Evolutionary conservation across 2,797 vertebrate genomes (phyloP).

Genomic region (Ctenochaetus hawaiiensis): DNA sequence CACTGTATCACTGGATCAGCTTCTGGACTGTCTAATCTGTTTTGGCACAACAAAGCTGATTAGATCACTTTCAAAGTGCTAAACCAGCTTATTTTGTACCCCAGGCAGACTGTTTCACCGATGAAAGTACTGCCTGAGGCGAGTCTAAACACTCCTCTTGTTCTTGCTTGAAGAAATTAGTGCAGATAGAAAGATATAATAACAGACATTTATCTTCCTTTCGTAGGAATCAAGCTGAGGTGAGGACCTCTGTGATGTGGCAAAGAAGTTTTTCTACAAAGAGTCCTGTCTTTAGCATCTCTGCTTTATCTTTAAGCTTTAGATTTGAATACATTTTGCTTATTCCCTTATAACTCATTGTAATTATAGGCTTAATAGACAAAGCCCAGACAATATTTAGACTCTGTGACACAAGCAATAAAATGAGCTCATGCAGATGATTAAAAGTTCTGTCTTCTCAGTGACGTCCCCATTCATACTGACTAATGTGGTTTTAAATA

Average conservation of each 20-base stretch:
- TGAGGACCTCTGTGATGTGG: no score
- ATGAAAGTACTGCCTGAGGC: slow-evolving; percentile 32
- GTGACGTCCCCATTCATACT: no score
- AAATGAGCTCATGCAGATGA: background rate
- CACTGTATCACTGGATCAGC: slow-evolving; percentile 4
- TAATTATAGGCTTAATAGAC: no score
- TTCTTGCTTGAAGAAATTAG: background rate
- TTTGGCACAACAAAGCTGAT: slow-evolving; percentile 30
- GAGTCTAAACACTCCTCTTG: background rate
- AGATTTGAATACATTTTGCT: background rate
- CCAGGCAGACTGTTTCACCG: slow-evolving; percentile 4
- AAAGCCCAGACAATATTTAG: background rate
- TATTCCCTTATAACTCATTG: no score
- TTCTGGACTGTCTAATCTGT: slow-evolving; percentile 29
- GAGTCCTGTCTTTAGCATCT: no score
- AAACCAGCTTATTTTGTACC: slow-evolving; percentile 10
- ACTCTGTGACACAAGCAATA: background rate
- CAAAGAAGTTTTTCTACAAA: no score
- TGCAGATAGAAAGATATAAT: background rate
- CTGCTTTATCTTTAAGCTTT: background rate
- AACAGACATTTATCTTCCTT: background rate
- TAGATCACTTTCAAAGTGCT: slow-evolving; percentile 27
- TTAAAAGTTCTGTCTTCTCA: no score
- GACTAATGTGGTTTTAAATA: background rate
- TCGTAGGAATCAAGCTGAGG: no score